Evolutionary conservation across 2,888 invertebrate species (phyloP).

Genomic region (Athripsodes cinereus): DNA sequence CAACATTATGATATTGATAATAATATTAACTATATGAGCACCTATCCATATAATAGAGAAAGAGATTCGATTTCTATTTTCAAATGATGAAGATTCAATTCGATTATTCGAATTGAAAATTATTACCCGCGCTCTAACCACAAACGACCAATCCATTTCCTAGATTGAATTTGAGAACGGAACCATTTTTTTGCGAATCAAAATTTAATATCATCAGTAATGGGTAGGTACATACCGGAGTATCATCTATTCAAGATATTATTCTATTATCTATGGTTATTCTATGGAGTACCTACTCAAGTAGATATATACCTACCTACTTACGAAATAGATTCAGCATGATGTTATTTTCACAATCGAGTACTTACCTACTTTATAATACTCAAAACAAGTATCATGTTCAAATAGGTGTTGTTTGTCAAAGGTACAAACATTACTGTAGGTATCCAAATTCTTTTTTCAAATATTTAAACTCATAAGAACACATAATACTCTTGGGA

Average conservation of each 20-base stretch:
- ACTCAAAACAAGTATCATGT: no score
- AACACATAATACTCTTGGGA: no score
- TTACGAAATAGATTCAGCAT: no score
- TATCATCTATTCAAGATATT: no score
- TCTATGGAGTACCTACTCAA: neutral
- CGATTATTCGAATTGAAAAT: neutral
- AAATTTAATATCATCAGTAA: neutral
- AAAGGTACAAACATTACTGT: no score
- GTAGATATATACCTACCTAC: no score
- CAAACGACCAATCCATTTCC: slow-evolving; percentile 4
- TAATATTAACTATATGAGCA: neutral
- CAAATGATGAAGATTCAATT: neutral
- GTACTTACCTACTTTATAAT: neutral
- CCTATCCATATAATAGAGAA: neutral
- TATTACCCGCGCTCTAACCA: neutral
- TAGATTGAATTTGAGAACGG: neutral
- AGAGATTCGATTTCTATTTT: neutral
- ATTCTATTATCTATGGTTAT: neutral
- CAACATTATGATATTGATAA: no score
- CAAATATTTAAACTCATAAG: no score
- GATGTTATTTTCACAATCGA: neutral
- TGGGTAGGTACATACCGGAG: no score
- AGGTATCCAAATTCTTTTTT: no score
- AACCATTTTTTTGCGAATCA: neutral
- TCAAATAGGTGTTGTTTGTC: no score